Evolutionary conservation across 2,888 invertebrate genomes (phyloP).

Genomic region (Sylvicola cinctus): DNA sequence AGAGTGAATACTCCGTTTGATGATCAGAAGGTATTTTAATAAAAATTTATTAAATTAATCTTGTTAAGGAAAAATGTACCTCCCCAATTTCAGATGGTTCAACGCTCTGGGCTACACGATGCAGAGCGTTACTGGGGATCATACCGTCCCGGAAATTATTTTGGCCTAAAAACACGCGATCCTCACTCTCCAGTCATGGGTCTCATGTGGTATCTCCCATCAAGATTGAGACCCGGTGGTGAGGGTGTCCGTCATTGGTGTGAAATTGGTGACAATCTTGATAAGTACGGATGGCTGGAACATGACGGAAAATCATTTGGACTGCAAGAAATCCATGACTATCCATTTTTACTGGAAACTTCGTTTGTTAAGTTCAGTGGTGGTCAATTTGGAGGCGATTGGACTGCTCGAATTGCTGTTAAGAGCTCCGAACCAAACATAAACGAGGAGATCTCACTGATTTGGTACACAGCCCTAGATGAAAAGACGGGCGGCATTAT

Average conservation of each 20-base stretch:
- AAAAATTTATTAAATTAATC: neutral
- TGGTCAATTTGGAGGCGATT: conserved; percentile 73
- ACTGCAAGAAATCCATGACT: conserved; percentile 69
- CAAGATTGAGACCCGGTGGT: conserved; percentile 39
- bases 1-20: conserved; percentile 72
- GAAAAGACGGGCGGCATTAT: conserved; percentile 37
- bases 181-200: conserved; percentile 79
- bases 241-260: conserved; percentile 85
- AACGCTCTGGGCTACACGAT: conserved; percentile 43
- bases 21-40: conserved; percentile 41
- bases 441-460: conserved; percentile 32
- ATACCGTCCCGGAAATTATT: conserved; percentile 72
- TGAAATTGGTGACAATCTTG: conserved; percentile 64
- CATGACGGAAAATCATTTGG: conserved; percentile 91
- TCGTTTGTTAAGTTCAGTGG: conserved; percentile 73
- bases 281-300: conserved; percentile 72
- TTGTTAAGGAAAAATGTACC: neutral
- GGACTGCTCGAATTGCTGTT: conserved; percentile 69
- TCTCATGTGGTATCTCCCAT: conserved; percentile 88
- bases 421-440: conserved; percentile 15
- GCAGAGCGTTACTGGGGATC: conserved; percentile 84
- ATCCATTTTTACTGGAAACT: conserved; percentile 53
- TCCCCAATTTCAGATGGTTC: conserved; percentile 36
- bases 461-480: conserved; percentile 72
- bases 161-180: conserved; percentile 80